Evolutionary conservation across 2,113 vertebrate genomes (phyloP).

Genomic region (Lanius ludovicianus): DNA sequence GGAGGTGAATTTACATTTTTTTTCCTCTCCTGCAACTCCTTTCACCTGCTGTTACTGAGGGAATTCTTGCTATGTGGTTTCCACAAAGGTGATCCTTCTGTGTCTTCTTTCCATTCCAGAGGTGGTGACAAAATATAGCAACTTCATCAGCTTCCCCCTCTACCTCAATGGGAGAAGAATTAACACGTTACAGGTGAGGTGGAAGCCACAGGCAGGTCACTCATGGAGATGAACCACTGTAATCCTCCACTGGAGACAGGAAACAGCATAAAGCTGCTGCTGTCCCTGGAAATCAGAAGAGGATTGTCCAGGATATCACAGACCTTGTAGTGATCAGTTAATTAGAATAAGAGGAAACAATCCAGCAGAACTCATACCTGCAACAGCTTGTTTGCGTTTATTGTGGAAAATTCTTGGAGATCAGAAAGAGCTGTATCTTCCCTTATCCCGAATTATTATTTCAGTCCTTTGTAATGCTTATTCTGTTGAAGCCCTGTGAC

Average conservation of each 20-base stretch:
- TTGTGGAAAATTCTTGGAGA: neutral
- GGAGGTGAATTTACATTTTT: neutral
- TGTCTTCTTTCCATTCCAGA: slow-evolving; percentile 75
- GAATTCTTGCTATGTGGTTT: neutral
- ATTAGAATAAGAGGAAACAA: neutral
- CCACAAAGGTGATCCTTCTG: neutral
- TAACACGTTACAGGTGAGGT: slow-evolving; percentile 91
- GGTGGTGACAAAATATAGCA: slow-evolving; percentile 96
- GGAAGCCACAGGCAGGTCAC: neutral
- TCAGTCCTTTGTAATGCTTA: neutral
- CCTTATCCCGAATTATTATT: neutral
- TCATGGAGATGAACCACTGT: neutral
- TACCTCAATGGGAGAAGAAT: slow-evolving; percentile 90
- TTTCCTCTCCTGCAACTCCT: neutral
- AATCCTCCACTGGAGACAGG: neutral
- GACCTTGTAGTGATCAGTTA: neutral
- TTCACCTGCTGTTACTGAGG: neutral
- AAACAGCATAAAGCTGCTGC: neutral
- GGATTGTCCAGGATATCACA: neutral
- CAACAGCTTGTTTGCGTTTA: neutral
- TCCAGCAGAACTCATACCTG: neutral
- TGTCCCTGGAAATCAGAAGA: neutral
- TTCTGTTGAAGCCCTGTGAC: neutral
- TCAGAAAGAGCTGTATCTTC: neutral
- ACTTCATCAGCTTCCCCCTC: slow-evolving; percentile 94